These are phyloP conservation scores for Galerucella pusilla DNA, from an alignment of 2,888 invertebrate species.

Conservation along the genomic window DNA sequence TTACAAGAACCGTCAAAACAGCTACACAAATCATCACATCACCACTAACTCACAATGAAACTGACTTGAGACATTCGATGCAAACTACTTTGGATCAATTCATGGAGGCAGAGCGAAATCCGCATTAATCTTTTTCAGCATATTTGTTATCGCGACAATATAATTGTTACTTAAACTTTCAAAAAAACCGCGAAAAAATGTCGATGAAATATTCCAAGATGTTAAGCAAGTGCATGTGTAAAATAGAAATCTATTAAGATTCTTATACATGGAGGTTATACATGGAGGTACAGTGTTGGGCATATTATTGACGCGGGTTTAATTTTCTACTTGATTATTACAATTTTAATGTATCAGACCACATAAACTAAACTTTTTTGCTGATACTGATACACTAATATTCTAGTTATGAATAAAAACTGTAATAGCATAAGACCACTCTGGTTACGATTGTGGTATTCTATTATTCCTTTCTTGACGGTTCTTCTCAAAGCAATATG, in stretches of 20 bases:
- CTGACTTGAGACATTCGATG: slow-evolving; percentile 67
- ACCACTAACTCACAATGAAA: slow-evolving; percentile 53
- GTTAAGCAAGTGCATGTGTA: background rate
- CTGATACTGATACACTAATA: no score
- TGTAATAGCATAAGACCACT: no score
- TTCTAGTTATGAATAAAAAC: no score
- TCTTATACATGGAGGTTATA: background rate
- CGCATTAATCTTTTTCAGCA: slow-evolving; percentile 53
- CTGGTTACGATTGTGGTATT: no score
- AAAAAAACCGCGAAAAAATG: background rate
- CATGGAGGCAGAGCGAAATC: slow-evolving; percentile 68
- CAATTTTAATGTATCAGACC: no score
- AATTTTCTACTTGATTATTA: background rate
- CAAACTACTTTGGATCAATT: slow-evolving; percentile 69
- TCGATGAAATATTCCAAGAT: background rate
- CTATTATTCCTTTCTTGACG: no score
- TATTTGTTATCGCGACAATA: slow-evolving; percentile 33
- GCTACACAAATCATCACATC: slow-evolving; percentile 62
- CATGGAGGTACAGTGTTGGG: background rate
- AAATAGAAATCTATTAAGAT: background rate
- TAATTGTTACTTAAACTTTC: slow-evolving; percentile 40
- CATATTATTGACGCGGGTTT: background rate
- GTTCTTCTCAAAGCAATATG: no score
- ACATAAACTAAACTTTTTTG: no score
- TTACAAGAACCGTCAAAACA: slow-evolving; percentile 67